A percentile compares a stretch with the other conserved stretches of the same genome.
Conservation (phyloP, 2,888 invertebrate genomes). For the Brenthis hecate region DNA sequence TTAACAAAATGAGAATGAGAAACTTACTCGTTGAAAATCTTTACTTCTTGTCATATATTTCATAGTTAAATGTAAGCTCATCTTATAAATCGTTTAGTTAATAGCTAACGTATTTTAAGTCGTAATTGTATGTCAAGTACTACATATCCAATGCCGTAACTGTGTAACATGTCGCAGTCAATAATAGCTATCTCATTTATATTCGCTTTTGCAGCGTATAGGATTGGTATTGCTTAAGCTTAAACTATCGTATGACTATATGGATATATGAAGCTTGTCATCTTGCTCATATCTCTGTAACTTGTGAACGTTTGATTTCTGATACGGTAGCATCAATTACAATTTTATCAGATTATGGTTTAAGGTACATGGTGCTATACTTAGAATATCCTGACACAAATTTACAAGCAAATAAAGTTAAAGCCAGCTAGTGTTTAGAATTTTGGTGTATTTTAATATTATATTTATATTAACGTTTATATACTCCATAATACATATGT, state of each 20-base stretch:
- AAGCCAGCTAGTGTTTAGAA: too few species aligned
- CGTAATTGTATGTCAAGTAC: constrained; percentile 43
- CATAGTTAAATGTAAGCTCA: constrained; percentile 33
- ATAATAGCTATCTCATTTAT: constrained; percentile 22
- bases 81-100: constrained; percentile 37
- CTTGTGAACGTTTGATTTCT: constrained; percentile 19
- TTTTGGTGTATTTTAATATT: too few species aligned
- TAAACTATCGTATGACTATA: neutral
- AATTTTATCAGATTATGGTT: constrained; percentile 9
- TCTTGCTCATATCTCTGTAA: neutral
- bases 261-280: neutral
- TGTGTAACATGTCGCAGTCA: constrained; percentile 27
- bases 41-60: constrained; percentile 25
- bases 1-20: constrained; percentile 11
- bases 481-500: neutral
- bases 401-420: neutral
- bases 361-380: constrained; percentile 3
- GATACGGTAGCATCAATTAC: constrained; percentile 5
- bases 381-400: neutral
- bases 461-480: too few species aligned
- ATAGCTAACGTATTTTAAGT: constrained; percentile 35
- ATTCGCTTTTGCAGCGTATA: constrained; percentile 16
- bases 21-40: neutral
- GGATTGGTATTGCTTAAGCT: constrained; percentile 8
- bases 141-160: constrained; percentile 26